Evolutionary conservation across 2,888 invertebrate genomes (phyloP).

Genomic region (Biston stratarius): DNA sequence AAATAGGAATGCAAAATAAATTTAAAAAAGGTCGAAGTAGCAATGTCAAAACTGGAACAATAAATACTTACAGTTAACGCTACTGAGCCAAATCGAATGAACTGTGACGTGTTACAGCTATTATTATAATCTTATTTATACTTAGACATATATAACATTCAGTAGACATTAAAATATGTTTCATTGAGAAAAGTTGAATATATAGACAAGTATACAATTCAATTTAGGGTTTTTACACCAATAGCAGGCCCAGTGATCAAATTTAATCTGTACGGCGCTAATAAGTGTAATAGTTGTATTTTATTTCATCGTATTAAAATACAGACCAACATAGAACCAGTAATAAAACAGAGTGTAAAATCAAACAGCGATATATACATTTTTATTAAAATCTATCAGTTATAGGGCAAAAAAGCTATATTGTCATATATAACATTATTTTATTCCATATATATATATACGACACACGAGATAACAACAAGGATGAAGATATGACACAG

Average conservation of each 20-base stretch:
- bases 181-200: conserved; percentile 72
- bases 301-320: conserved; percentile 60
- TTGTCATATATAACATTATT: conserved; percentile 81
- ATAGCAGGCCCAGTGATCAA: conserved; percentile 52
- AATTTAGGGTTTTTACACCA: conserved; percentile 61
- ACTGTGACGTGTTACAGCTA: conserved; percentile 70
- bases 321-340: conserved; percentile 60
- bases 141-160: conserved; percentile 86
- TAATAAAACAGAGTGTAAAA: conserved; percentile 64
- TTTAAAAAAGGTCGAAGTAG: conserved; percentile 59
- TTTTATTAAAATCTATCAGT: conserved; percentile 53
- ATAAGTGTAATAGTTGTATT: conserved; percentile 27
- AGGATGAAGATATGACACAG: conserved; percentile 80
- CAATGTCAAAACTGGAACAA: conserved; percentile 81
- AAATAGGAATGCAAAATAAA: conserved; percentile 46
- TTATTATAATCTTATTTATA: conserved; percentile 70
- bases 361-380: conserved; percentile 66
- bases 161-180: conserved; percentile 81
- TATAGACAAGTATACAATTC: conserved; percentile 68
- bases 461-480: conserved; percentile 77
- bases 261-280: conserved; percentile 22
- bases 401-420: conserved; percentile 72
- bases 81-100: conserved; percentile 77
- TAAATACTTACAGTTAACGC: conserved; percentile 67
- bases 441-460: conserved; percentile 68